A percentile compares a stretch with the other conserved stretches of the same genome.
Evolutionary conservation across 1,140 invertebrate genomes (phyloP).

Genomic region (Pseudachorutes palmiensis): DNA sequence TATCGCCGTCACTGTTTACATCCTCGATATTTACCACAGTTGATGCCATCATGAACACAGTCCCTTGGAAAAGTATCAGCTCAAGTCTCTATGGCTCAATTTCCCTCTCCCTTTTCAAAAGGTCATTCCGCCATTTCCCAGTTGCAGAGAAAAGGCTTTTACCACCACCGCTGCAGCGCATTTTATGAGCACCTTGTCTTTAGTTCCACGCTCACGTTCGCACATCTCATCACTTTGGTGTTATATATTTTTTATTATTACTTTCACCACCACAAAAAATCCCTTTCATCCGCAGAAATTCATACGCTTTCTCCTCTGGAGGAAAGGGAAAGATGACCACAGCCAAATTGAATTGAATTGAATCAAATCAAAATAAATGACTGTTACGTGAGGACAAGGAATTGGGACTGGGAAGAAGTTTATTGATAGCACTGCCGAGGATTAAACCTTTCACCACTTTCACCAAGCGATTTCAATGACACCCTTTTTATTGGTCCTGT

Average conservation of each 20-base stretch:
- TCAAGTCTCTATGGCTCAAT: not conserved
- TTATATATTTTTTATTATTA: not conserved
- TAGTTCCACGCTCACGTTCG: conserved; percentile 1
- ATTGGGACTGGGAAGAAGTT: not conserved
- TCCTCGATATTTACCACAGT: too few relatives aligned
- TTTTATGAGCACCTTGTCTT: not conserved
- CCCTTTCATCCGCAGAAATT: not conserved
- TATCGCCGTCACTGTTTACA: too few relatives aligned
- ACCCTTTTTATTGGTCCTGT: too few relatives aligned
- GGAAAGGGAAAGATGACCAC: not conserved
- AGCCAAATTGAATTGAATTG: conserved; percentile 5
- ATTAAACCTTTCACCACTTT: too few relatives aligned
- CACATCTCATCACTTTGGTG: conserved; percentile 5
- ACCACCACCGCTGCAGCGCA: too few relatives aligned
- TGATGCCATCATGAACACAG: too few relatives aligned
- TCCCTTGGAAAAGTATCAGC: too few relatives aligned
- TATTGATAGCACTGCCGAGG: not conserved
- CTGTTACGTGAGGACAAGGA: not conserved
- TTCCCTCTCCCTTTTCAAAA: not conserved
- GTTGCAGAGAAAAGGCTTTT: too few relatives aligned
- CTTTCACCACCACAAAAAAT: not conserved
- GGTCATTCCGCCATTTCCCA: too few relatives aligned
- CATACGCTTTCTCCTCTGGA: not conserved
- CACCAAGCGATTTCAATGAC: too few relatives aligned
- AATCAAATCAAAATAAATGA: conserved; percentile 13